phyloP scores from a whole-genome alignment of 2,797 vertebrate species.

The Perodicticus potto region DNA sequence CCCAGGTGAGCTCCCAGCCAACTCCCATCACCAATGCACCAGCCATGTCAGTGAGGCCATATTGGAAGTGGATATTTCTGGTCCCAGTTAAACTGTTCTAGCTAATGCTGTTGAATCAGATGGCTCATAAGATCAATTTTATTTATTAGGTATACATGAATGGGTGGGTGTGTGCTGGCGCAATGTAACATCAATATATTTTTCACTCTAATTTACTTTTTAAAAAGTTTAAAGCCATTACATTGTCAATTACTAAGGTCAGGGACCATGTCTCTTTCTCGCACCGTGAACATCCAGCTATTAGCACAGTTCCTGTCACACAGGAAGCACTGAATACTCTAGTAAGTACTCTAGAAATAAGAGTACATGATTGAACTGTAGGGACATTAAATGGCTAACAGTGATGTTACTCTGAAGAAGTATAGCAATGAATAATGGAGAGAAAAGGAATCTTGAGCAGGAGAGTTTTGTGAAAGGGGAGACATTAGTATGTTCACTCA shows the following conservation, averaged over 20 bases:
- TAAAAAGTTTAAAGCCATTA: not conserved
- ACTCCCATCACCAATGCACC: not conserved
- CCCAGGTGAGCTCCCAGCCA: not conserved
- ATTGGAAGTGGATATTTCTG: not conserved
- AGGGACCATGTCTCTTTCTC: not conserved
- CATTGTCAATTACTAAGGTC: not conserved
- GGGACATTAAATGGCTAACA: not conserved
- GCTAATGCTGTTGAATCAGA: not conserved
- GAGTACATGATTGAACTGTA: not conserved
- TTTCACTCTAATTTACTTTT: slow-evolving; percentile 3
- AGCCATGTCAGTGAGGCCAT: not conserved
- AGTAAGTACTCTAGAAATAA: not conserved
- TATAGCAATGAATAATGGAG: not conserved
- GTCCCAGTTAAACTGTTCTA: not conserved
- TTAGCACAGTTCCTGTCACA: not conserved
- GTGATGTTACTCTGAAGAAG: not conserved
- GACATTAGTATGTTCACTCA: not conserved
- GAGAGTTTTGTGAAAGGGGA: not conserved
- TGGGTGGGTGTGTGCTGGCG: not conserved
- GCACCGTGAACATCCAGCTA: not conserved
- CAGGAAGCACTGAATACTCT: not conserved
- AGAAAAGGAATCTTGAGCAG: not conserved
- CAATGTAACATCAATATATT: not conserved
- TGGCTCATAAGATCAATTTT: not conserved
- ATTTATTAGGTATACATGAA: not conserved